Conservation (phyloP, 2,888 invertebrate species). For the Cephus nigrinus region DNA sequence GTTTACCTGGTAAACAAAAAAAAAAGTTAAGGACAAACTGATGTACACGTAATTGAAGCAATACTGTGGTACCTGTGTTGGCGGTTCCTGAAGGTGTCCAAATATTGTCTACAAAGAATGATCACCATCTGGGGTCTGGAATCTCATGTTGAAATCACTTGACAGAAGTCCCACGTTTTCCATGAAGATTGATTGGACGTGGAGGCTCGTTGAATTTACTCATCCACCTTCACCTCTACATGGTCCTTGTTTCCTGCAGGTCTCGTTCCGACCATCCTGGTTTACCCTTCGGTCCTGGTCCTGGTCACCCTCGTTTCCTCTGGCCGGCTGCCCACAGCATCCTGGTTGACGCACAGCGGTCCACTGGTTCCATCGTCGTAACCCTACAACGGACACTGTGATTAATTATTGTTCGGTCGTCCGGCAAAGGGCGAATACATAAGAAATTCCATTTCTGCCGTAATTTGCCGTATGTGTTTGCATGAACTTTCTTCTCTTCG, state of each 20-base stretch:
- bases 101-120: neutral
- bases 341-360: neutral
- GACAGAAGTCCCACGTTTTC: constrained; percentile 1
- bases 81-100: neutral
- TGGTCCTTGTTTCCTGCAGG: constrained; percentile 13
- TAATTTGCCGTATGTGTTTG: neutral
- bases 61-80: neutral
- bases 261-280: neutral
- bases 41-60: too few relatives aligned
- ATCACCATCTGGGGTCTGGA: neutral
- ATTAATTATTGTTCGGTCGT: constrained; percentile 2
- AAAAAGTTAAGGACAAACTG: too few relatives aligned
- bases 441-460: neutral
- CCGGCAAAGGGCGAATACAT: neutral
- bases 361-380: neutral
- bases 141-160: neutral
- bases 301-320: constrained; percentile 14
- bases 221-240: neutral
- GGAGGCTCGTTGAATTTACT: constrained; percentile 23
- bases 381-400: neutral
- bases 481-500: neutral
- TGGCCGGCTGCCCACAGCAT: constrained; percentile 35
- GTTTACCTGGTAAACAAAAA: too few relatives aligned
- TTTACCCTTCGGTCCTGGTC: neutral
- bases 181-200: constrained; percentile 27